phyloP scores from a whole-genome alignment of 1,140 invertebrate genomes.

The Drosophila sp. region DNA sequence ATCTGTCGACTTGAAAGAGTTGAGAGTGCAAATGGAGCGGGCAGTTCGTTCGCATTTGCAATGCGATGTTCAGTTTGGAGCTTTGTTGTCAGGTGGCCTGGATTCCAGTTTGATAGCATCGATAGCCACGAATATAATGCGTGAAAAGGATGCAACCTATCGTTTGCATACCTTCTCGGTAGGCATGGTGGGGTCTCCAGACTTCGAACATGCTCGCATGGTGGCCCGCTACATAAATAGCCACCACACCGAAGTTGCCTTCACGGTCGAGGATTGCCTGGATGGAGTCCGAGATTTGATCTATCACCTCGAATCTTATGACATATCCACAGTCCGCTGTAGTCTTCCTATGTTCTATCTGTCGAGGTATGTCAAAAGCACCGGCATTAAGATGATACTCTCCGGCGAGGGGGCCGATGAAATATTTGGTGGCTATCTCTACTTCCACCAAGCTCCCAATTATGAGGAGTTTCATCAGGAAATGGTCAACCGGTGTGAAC shows the following conservation, averaged over 20 bases:
- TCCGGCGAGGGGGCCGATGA: constrained; percentile 97
- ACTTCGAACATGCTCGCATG: constrained; percentile 91
- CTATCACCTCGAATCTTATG: constrained; percentile 93
- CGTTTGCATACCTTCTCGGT: constrained; percentile 91
- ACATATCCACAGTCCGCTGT: constrained; percentile 95
- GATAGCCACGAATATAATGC: constrained; percentile 86
- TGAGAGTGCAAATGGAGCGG: constrained; percentile 60
- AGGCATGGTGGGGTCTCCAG: constrained; percentile 93
- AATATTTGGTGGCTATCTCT: constrained; percentile 94
- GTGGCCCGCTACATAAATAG: constrained; percentile 93
- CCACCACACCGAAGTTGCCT: constrained; percentile 94
- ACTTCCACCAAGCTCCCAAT: constrained; percentile 93
- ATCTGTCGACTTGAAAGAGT: constrained; percentile 50
- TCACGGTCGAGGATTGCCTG: constrained; percentile 89
- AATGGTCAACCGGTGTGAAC: constrained; percentile 87
- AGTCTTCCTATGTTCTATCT: constrained; percentile 90
- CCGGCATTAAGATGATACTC: constrained; percentile 87
- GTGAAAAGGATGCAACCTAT: constrained; percentile 65
- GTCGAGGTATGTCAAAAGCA: constrained; percentile 87
- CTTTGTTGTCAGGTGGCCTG: constrained; percentile 90
- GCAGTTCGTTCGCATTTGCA: constrained; percentile 80
- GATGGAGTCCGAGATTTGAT: constrained; percentile 89
- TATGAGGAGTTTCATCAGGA: constrained; percentile 89
- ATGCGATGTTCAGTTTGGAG: constrained; percentile 77
- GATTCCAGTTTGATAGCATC: constrained; percentile 94